A percentile compares a stretch with the other conserved stretches of the same genome.
Conservation (phyloP, 2,888 invertebrate species). For the Apantesis nais region DNA sequence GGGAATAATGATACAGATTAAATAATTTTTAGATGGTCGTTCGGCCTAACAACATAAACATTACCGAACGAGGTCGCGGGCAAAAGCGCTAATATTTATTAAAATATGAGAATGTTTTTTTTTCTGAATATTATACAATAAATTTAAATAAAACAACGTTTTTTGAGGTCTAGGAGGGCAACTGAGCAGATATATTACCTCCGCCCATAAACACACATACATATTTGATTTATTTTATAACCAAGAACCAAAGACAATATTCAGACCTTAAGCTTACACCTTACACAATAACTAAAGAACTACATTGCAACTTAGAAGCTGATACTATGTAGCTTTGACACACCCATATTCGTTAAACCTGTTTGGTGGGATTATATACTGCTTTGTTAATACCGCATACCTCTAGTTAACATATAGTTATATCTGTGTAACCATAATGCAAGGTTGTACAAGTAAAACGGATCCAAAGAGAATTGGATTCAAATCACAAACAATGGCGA, state of each 20-base stretch:
- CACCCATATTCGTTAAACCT: slow-evolving; percentile 27
- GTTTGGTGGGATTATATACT: slow-evolving; percentile 33
- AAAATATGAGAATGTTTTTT: no score
- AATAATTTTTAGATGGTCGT: neutral
- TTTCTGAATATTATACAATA: neutral
- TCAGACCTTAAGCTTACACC: slow-evolving; percentile 10
- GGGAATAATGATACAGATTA: neutral
- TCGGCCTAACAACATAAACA: neutral
- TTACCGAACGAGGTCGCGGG: neutral
- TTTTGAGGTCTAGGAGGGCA: no score
- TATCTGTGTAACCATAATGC: slow-evolving; percentile 7
- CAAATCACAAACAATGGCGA: neutral
- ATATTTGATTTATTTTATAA: neutral
- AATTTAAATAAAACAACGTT: neutral
- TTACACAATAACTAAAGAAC: slow-evolving; percentile 14
- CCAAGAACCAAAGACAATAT: neutral
- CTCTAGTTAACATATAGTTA: neutral
- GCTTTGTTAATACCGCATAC: slow-evolving; percentile 33
- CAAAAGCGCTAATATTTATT: no score
- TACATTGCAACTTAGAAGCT: neutral
- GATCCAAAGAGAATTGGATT: neutral
- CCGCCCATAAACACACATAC: neutral
- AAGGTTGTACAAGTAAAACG: slow-evolving; percentile 9
- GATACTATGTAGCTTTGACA: neutral
- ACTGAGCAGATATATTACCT: no score